Conservation (phyloP, 2,113 vertebrate species). For the Monarcha castaneiventris region DNA sequence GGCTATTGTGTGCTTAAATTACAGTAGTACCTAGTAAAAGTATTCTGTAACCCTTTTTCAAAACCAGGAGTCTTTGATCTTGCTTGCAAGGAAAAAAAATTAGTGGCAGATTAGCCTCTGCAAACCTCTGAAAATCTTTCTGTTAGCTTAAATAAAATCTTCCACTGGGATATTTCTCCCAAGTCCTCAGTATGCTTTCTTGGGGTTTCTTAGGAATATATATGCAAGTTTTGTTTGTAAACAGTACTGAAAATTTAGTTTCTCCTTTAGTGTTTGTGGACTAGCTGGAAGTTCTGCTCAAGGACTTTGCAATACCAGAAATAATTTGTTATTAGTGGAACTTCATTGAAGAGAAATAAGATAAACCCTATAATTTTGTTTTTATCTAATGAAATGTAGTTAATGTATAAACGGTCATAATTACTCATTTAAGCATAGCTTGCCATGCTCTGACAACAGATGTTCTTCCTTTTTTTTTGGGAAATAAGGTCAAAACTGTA, state of each 20-base stretch:
- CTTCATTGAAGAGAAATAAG: background rate
- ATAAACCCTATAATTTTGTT: background rate
- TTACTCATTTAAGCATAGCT: background rate
- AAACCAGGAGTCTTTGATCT: background rate
- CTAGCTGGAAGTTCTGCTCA: background rate
- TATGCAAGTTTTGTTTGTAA: background rate
- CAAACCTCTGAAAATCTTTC: background rate
- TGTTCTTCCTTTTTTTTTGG: background rate
- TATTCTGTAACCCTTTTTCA: background rate
- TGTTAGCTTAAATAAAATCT: background rate
- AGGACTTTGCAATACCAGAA: background rate
- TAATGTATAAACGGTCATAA: background rate
- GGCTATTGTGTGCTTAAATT: background rate
- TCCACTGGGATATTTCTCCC: background rate
- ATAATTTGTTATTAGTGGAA: background rate
- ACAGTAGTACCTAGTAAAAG: background rate
- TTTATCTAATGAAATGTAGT: background rate
- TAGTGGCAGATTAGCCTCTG: background rate
- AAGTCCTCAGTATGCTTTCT: background rate
- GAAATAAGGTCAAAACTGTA: background rate
- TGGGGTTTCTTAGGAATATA: background rate
- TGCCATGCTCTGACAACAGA: background rate
- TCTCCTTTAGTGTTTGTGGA: background rate
- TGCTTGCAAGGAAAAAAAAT: background rate
- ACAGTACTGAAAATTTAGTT: background rate